Evolutionary conservation across 35 echinoderm and acorn worm species (phyloP).

Genomic region (Ophiothrix spiculata): DNA sequence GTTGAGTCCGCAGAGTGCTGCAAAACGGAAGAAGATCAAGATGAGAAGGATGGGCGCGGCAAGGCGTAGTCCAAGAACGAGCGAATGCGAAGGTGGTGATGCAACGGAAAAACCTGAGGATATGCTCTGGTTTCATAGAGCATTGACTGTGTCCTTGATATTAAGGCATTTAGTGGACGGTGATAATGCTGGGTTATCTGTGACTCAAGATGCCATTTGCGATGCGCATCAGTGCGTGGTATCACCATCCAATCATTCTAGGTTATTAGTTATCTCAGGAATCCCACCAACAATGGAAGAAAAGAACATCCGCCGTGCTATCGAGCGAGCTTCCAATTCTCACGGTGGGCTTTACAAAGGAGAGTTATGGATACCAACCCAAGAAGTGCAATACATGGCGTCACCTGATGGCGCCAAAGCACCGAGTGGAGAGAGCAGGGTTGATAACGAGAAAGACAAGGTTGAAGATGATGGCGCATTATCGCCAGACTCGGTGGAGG

Average conservation of each 20-base stretch:
- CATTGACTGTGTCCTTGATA: constrained; percentile 50
- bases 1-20: constrained; percentile 49
- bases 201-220: constrained; percentile 46
- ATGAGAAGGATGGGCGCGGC: constrained; percentile 32
- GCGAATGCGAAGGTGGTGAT: constrained; percentile 53
- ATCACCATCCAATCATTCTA: constrained; percentile 39
- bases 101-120: constrained; percentile 59
- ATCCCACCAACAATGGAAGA: constrained; percentile 64
- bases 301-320: constrained; percentile 37
- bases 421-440: not conserved
- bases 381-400: constrained; percentile 32
- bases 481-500: not conserved
- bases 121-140: constrained; percentile 84
- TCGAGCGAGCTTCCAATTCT: constrained; percentile 48
- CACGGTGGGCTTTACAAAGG: constrained; percentile 69
- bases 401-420: constrained; percentile 28
- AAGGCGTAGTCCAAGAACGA: constrained; percentile 55
- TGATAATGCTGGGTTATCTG: constrained; percentile 29
- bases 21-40: constrained; percentile 54
- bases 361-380: constrained; percentile 63
- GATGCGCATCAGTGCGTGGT: constrained; percentile 60
- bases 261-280: constrained; percentile 63
- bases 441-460: not conserved
- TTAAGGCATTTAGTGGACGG: constrained; percentile 48
- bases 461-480: not conserved